Evolutionary conservation across 2,888 invertebrate genomes (phyloP).

Genomic region (Tricholauxania praeusta): DNA sequence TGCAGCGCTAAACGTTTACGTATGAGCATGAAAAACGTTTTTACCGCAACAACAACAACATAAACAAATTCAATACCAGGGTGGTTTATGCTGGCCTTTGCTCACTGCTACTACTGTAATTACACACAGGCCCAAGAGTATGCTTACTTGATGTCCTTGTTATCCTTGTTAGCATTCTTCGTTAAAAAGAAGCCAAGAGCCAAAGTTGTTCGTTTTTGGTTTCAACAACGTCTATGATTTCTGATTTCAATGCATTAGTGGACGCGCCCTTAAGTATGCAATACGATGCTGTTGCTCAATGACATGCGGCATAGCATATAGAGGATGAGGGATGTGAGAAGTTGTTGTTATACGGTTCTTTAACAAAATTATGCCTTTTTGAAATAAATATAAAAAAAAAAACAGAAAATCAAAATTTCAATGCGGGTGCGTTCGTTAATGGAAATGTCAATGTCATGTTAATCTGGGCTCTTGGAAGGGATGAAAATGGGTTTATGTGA

Average conservation of each 20-base stretch:
- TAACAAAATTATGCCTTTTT: slow-evolving; percentile 5
- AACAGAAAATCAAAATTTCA: too few species aligned
- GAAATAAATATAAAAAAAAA: background rate
- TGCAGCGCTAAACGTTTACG: slow-evolving; percentile 19
- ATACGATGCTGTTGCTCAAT: background rate
- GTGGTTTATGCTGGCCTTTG: slow-evolving; percentile 13
- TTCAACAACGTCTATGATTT: too few species aligned
- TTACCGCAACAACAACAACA: slow-evolving; percentile 18
- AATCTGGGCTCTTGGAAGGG: too few species aligned
- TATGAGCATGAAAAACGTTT: slow-evolving; percentile 19
- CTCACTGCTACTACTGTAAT: slow-evolving; percentile 10
- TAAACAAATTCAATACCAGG: background rate
- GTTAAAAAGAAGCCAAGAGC: background rate
- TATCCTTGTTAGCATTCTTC: background rate
- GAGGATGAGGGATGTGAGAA: background rate
- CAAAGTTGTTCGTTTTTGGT: too few species aligned
- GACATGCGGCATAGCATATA: background rate
- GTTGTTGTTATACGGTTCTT: background rate
- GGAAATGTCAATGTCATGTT: slow-evolving; percentile 18
- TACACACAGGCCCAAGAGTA: background rate
- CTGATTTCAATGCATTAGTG: too few species aligned
- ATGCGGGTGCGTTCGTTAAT: background rate
- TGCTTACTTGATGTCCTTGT: background rate
- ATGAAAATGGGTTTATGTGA: too few species aligned
- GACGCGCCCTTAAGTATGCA: slow-evolving; percentile 12